Percentiles rank a stretch among this genome's conserved stretches.
Evolutionary conservation across 2,888 invertebrate genomes (phyloP).

Genomic region (Volucella inanis): DNA sequence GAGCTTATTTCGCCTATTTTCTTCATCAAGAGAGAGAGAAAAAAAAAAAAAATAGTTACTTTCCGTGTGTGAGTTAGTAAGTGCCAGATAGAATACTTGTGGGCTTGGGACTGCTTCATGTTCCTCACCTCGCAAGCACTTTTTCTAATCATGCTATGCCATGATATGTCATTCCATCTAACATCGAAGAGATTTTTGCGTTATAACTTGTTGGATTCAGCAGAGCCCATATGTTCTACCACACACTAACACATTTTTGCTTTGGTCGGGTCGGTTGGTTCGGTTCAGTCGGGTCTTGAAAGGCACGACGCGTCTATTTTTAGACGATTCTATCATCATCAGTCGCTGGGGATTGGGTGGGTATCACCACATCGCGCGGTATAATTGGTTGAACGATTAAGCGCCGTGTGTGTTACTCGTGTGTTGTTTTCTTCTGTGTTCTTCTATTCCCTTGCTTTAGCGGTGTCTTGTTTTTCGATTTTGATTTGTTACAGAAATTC

Average conservation of each 20-base stretch:
- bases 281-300: constrained; percentile 23
- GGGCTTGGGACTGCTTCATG: background rate
- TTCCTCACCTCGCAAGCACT: background rate
- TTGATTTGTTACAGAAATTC: constrained; percentile 73
- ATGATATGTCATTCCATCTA: constrained; percentile 39
- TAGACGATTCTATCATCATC: constrained; percentile 72
- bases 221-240: constrained; percentile 32
- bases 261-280: background rate
- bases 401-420: constrained; percentile 29
- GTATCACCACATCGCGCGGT: constrained; percentile 57
- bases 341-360: constrained; percentile 55
- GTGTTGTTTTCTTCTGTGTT: constrained; percentile 55
- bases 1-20: constrained; percentile 60
- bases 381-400: constrained; percentile 63
- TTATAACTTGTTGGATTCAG: constrained; percentile 72
- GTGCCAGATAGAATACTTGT: constrained; percentile 28
- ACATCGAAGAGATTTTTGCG: constrained; percentile 66
- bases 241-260: constrained; percentile 54
- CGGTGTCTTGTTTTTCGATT: constrained; percentile 65
- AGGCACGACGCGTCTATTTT: constrained; percentile 66
- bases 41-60: constrained; percentile 1
- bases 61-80: constrained; percentile 48
- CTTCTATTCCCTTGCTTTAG: constrained; percentile 45
- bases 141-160: background rate
- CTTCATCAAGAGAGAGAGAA: constrained; percentile 10